Conservation (phyloP, 2,888 invertebrate genomes). For the Tinea pellionella region DNA sequence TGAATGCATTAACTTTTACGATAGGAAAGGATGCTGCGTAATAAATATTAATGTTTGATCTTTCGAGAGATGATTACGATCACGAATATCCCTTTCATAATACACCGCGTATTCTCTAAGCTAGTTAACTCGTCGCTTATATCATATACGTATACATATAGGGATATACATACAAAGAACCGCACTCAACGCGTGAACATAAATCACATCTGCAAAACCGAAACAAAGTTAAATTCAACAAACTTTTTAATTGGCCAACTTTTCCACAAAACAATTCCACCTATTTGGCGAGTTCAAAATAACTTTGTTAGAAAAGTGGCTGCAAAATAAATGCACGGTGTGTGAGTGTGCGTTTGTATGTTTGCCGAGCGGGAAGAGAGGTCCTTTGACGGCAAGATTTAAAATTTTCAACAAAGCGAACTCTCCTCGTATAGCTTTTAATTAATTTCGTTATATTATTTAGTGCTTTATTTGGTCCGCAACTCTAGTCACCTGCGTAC, state of each 20-base stretch:
- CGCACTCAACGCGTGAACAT: neutral
- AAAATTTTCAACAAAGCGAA: neutral
- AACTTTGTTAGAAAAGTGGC: neutral
- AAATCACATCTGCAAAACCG: constrained; percentile 4
- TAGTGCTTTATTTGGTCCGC: too few relatives aligned
- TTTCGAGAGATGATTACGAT: constrained; percentile 4
- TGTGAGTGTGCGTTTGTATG: neutral
- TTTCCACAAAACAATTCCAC: constrained; percentile 4
- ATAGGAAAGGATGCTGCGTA: constrained; percentile 7
- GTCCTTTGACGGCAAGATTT: neutral
- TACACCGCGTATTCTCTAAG: neutral
- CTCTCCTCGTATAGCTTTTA: too few relatives aligned
- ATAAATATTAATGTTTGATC: constrained; percentile 2
- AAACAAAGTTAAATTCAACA: constrained; percentile 5
- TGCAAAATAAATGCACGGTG: constrained; percentile 2
- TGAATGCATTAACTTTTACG: constrained; percentile 7
- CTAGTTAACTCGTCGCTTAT: neutral
- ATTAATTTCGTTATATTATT: too few relatives aligned
- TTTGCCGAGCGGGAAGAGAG: neutral
- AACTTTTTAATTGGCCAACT: constrained; percentile 11
- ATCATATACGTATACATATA: neutral
- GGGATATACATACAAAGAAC: neutral
- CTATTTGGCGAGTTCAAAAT: neutral
- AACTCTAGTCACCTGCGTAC: too few relatives aligned
- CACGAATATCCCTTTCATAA: neutral